Conservation (phyloP, 2,113 vertebrate species). For the Symphodus melops region DNA sequence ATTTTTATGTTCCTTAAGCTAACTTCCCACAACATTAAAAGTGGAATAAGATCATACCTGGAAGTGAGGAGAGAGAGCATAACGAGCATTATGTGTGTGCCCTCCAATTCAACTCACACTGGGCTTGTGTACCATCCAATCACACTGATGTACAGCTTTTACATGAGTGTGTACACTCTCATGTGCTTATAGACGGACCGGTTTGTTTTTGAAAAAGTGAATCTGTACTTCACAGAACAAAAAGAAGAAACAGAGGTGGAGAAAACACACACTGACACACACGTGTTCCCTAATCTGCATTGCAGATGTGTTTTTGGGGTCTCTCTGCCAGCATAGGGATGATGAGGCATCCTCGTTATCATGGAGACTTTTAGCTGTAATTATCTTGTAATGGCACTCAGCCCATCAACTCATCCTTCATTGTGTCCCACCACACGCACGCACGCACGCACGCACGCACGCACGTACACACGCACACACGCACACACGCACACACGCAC, state of each 20-base stretch:
- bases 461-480: neutral
- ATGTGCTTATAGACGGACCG: constrained; percentile 12
- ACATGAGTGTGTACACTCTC: constrained; percentile 3
- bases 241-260: neutral
- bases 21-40: constrained; percentile 22
- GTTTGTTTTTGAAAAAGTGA: constrained; percentile 25
- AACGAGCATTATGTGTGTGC: constrained; percentile 33
- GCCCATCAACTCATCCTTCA: constrained; percentile 66
- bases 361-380: constrained; percentile 71
- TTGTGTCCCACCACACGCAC: constrained; percentile 44
- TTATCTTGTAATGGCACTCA: constrained; percentile 76
- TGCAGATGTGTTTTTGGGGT: constrained; percentile 67
- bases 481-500: constrained; percentile 1
- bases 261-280: constrained; percentile 19
- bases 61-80: constrained; percentile 35
- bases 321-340: constrained; percentile 47
- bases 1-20: constrained; percentile 11
- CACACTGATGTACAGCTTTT: constrained; percentile 54
- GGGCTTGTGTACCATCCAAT: constrained; percentile 51
- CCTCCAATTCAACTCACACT: constrained; percentile 65
- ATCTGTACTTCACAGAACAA: constrained; percentile 8
- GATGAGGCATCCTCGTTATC: constrained; percentile 68
- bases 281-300: constrained; percentile 61
- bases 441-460: constrained; percentile 11
- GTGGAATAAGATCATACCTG: constrained; percentile 35